A percentile compares a stretch with the other conserved stretches of the same genome.
Evolutionary conservation across 2,888 invertebrate species (phyloP).

Genomic region (Cryptocheilus praepositus): DNA sequence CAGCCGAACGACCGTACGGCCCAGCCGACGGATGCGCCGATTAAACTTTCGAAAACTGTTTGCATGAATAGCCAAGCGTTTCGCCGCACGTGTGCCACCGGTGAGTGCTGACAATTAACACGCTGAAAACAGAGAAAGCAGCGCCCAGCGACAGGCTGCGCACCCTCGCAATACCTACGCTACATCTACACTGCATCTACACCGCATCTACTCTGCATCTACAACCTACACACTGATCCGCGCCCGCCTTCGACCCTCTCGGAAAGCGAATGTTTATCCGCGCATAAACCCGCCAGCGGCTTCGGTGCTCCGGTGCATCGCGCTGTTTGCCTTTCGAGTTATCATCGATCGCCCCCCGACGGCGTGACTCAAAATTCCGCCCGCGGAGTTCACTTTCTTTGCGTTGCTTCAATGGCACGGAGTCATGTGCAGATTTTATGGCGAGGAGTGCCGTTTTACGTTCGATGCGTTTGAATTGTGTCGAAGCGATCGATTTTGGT

Average conservation of each 20-base stretch:
- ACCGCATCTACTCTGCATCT: background rate
- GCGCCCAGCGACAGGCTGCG: constrained; percentile 17
- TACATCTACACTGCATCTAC: background rate
- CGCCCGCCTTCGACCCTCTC: constrained; percentile 36
- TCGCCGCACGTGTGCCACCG: constrained; percentile 55
- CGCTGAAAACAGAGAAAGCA: constrained; percentile 55
- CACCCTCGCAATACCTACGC: constrained; percentile 8
- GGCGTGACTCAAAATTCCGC: no score
- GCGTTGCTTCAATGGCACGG: no score
- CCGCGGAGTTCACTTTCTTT: no score
- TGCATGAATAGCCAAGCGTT: constrained; percentile 69
- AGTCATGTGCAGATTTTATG: no score
- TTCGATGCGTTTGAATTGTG: no score
- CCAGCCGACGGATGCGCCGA: constrained; percentile 66
- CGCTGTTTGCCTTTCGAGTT: no score
- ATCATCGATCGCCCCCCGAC: no score
- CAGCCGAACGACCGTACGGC: constrained; percentile 56
- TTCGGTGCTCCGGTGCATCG: no score
- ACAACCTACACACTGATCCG: background rate
- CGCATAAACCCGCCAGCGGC: constrained; percentile 4
- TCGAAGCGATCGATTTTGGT: no score
- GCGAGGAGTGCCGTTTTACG: no score
- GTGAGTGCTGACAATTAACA: constrained; percentile 65
- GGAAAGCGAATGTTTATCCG: constrained; percentile 20
- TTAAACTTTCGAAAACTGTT: constrained; percentile 74